Conservation (phyloP, 1,140 invertebrate genomes). For the Saccostrea cuccullata region DNA sequence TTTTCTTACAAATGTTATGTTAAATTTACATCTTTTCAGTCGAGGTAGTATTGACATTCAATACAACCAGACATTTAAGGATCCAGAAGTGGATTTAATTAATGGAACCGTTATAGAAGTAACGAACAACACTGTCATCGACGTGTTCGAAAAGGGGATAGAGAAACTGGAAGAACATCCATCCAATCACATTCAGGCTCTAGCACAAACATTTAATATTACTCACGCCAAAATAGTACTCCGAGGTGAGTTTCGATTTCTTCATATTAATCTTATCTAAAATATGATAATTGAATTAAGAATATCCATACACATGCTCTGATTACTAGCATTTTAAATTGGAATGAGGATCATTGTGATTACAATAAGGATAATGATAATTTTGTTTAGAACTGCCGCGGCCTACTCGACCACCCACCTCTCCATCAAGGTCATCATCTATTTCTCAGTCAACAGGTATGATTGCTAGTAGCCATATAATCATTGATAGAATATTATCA, state of each 20-base stretch:
- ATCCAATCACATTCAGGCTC: background rate
- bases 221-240: background rate
- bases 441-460: background rate
- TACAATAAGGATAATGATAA: background rate
- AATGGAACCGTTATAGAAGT: background rate
- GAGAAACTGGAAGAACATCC: background rate
- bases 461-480: background rate
- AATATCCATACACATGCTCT: background rate
- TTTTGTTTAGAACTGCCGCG: background rate
- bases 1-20: background rate
- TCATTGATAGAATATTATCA: background rate
- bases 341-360: background rate
- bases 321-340: too few relatives aligned
- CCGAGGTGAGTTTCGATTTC: background rate
- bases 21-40: background rate
- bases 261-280: too few relatives aligned
- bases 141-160: background rate
- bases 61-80: background rate
- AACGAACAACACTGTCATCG: background rate
- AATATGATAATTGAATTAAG: background rate
- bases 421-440: background rate
- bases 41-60: constrained; percentile 3
- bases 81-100: background rate
- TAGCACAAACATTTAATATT: background rate
- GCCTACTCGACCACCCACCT: background rate